phyloP scores from a whole-genome alignment of 2,888 invertebrate genomes.

The Phoenoteleia sp. region DNA sequence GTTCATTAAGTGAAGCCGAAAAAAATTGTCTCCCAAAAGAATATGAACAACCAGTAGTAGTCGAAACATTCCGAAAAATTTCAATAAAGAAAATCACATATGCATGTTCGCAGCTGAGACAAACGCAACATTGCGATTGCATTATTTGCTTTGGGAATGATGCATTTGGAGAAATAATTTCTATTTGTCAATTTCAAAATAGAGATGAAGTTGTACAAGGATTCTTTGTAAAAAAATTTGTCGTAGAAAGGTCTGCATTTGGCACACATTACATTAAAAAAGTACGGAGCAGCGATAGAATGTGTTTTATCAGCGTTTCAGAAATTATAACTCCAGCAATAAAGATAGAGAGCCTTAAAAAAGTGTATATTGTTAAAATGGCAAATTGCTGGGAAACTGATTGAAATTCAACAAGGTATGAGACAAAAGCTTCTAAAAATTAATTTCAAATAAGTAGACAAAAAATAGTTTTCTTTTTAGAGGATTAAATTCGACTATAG shows the following conservation, averaged over 20 bases:
- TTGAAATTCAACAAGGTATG: too few relatives aligned
- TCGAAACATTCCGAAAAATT: conserved; percentile 1
- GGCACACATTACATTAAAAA: not conserved
- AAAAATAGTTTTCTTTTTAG: too few relatives aligned
- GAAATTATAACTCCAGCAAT: not conserved
- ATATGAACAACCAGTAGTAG: not conserved
- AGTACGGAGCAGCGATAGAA: not conserved
- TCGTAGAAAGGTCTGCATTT: not conserved
- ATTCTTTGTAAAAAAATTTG: not conserved
- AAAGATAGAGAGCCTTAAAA: not conserved
- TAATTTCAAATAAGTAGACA: too few relatives aligned
- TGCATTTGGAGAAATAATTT: conserved; percentile 19
- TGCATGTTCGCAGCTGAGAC: not conserved
- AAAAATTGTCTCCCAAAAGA: not conserved
- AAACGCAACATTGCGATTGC: conserved; percentile 2
- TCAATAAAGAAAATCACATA: not conserved
- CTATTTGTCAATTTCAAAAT: not conserved
- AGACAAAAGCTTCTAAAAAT: too few relatives aligned
- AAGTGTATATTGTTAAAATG: not conserved
- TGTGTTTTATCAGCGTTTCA: not conserved
- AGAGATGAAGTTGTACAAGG: not conserved
- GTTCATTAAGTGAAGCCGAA: not conserved
- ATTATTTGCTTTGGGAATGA: not conserved
- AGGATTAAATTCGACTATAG: too few relatives aligned
- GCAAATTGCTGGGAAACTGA: not conserved